Base-by-base conservation (phyloP, 2,797 vertebrate genomes). In the Zenarchopterus dispar region DNA sequence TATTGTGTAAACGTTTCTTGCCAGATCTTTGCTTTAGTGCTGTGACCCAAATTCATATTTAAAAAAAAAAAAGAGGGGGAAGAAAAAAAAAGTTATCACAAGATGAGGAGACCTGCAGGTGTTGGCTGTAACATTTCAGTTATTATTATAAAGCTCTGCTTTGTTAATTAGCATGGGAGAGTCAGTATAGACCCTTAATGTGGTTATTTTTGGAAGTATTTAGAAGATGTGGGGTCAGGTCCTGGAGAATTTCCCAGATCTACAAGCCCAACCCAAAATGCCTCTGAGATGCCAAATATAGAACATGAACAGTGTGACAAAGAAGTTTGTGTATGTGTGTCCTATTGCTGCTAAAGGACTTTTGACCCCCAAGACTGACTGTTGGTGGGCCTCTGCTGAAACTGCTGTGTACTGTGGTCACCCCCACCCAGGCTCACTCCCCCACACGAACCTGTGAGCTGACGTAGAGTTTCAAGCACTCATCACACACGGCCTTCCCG, bases 391-490 rank as follows among this genome's bases (percentile, higher is more conserved):
- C 9, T 10, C 33, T 36, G 33, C 8, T 36, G 33, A 11, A 4
- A 19, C 66, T 63, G 54, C 62, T 66, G 51, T 21, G 43, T 19
- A 19, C 43, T 19, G 43, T 6, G n/a, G 8, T 45, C 2, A 31
- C 8, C 28, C 28, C 28, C 28, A 6, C 28, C 28, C 28, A 1
- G 8, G 6, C 28, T 9, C 28, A 31, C 18, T 28, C 10, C 39
- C 36, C 4, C n/a, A 0, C 4, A 85, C 86, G 87, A 89, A 97
- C 96, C 95, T 96, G 95, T 46, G 95, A 93, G 87, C 93, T 96
- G 93, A 98, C 94, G 92, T 98, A 99, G 81, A 94, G 88, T 79
- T 93, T 95, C 85, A 99, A 92, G 83, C 97, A 99, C 80, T 97
- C 97, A 58, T 96, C 95, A 77, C 97, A 99, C 81, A 98, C 95